Percentiles rank a stretch among this genome's conserved stretches.
Evolutionary conservation across 2,113 vertebrate genomes (phyloP).

Genomic region (Lamprologus speciosus): DNA sequence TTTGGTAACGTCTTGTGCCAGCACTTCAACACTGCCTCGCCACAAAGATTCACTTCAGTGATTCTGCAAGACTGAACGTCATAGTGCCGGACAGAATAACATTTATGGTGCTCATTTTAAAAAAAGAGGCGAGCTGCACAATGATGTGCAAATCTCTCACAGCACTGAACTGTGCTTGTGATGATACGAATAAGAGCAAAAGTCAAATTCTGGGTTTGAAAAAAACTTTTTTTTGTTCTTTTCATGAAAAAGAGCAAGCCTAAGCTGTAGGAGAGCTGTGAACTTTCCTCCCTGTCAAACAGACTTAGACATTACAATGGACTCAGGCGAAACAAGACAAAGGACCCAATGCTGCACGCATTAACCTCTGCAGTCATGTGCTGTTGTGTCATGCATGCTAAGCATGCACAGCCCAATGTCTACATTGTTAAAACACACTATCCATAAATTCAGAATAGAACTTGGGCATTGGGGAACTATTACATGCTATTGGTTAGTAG

Average conservation of each 20-base stretch:
- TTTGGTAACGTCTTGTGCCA: constrained; percentile 30
- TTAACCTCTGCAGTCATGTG: constrained; percentile 46
- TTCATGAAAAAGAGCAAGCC: background rate
- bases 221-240: fast-evolving
- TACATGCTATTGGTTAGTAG: constrained; percentile 46
- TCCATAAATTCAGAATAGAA: constrained; percentile 3
- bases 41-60: constrained; percentile 18
- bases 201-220: background rate
- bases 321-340: constrained; percentile 50
- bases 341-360: constrained; percentile 3
- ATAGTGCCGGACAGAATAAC: background rate
- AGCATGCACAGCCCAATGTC: constrained; percentile 8
- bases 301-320: constrained; percentile 42
- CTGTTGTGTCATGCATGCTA: constrained; percentile 37
- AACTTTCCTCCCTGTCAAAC: constrained; percentile 20
- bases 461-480: constrained; percentile 10
- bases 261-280: constrained; percentile 14
- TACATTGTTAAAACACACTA: constrained; percentile 6
- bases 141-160: background rate
- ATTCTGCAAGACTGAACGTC: background rate
- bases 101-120: background rate
- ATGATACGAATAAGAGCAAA: background rate
- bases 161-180: background rate
- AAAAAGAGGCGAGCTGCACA: background rate
- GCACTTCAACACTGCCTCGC: background rate